These are phyloP conservation scores for Okapia johnstoni DNA, from an alignment of 2,113 vertebrate genomes.

Conservation along the genomic window DNA sequence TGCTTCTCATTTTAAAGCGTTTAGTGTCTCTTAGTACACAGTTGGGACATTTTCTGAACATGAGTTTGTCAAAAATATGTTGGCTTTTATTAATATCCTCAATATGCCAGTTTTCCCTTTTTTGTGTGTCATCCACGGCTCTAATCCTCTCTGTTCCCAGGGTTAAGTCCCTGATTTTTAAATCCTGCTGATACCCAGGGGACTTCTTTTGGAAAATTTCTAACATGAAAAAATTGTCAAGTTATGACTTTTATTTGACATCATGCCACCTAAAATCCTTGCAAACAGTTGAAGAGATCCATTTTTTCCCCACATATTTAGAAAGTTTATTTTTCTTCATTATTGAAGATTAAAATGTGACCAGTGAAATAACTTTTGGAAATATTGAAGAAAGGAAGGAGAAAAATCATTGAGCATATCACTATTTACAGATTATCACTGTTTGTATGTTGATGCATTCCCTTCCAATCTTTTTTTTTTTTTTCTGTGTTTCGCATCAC, in stretches of 20 bases:
- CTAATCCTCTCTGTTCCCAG: not conserved
- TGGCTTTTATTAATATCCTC: not conserved
- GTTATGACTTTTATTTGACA: constrained; percentile 17
- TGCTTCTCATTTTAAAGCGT: not conserved
- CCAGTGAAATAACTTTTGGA: not conserved
- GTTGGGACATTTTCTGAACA: not conserved
- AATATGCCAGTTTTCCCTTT: not conserved
- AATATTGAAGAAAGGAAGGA: not conserved
- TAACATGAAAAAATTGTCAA: not conserved
- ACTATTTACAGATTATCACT: not conserved
- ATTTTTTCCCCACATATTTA: not conserved
- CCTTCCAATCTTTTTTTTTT: not conserved
- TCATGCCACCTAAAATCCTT: not conserved
- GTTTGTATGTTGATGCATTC: not conserved
- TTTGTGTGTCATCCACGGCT: not conserved
- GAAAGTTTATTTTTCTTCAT: not conserved
- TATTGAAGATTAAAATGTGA: not conserved
- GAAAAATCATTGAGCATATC: not conserved
- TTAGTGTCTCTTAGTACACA: not conserved
- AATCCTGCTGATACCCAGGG: not conserved
- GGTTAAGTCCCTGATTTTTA: constrained; percentile 13
- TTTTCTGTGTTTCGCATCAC: not conserved
- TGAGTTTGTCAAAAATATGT: not conserved
- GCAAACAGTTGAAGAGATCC: not conserved
- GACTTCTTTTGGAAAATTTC: not conserved